Base-by-base conservation (phyloP, 1,140 invertebrate species). In the Macrocentrus cingulum region DNA sequence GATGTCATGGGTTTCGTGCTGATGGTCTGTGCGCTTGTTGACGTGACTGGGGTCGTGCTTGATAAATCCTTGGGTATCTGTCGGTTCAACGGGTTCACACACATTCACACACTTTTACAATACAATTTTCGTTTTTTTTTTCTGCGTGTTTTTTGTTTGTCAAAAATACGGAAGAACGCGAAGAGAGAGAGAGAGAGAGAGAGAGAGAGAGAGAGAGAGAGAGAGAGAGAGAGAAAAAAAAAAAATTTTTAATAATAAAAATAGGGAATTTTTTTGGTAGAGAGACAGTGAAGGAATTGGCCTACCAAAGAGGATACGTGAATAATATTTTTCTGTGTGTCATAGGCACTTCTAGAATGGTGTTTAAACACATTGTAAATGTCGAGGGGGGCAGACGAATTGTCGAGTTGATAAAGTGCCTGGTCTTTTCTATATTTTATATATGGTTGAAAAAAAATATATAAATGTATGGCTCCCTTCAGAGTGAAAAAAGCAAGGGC, bases 11-110 rank as follows among this genome's bases (percentile, higher is more conserved):
- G 67, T 70, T 79, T 74, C 63, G 72, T 71, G 62, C 69, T 72
- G 70, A 70, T 78, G 65, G 70, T 75, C 59, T 70, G 71, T 71
- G 71, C 69, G 62, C 66, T 75, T 69, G 76, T 68, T 63, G 73
- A 68, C 61, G 76, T 77, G 61, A 75, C 70, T 72, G 71, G 71
- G 67, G 68, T 71, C 69, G 75, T 76, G 72, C 69, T 79, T 76
- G 75, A 68, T 71, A 77, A 68, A 66, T 85, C 84, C 83, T 85
- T 84, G 80, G 75, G 77, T 77, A 83, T 83, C 83, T 85, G 83
- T 80, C 75, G 80, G 75, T 79, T 76, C 68, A 80, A 75, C 71
- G 71, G 72, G 71, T 74, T 71, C 70, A n/a, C 76, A 69, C 63
- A 66, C 66, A 66, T 74, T 79, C 74, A 77, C 71, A 77, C 74